These are phyloP conservation scores for Meteorus sp. DNA, from an alignment of 1,140 invertebrate species.

Conservation along the genomic window DNA sequence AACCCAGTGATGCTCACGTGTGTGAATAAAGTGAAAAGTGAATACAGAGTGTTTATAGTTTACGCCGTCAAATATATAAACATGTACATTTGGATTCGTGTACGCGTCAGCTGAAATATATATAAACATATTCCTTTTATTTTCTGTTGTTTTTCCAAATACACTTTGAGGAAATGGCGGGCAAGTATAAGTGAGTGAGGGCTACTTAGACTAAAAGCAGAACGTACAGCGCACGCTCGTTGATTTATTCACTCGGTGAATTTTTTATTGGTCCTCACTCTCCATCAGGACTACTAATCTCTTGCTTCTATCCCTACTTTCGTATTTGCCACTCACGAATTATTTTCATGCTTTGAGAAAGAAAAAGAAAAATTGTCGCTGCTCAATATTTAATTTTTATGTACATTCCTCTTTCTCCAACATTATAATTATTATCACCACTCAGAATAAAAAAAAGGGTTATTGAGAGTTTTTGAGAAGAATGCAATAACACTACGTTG, in stretches of 20 bases:
- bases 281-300: slow-evolving; percentile 6
- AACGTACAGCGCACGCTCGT: slow-evolving; percentile 34
- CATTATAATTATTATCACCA: too few species aligned
- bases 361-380: too few species aligned
- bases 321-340: too few species aligned
- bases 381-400: too few species aligned
- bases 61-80: not conserved
- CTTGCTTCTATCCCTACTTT: not conserved
- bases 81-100: not conserved
- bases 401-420: too few species aligned
- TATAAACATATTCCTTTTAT: not conserved
- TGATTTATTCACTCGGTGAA: slow-evolving; percentile 55
- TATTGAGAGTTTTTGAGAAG: slow-evolving; percentile 49
- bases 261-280: slow-evolving; percentile 42
- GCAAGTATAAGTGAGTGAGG: slow-evolving; percentile 19
- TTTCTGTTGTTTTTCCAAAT: slow-evolving; percentile 8
- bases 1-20: slow-evolving; percentile 14
- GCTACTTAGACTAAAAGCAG: slow-evolving; percentile 44
- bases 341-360: too few species aligned
- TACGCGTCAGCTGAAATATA: not conserved
- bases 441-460: too few species aligned
- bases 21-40: slow-evolving; percentile 14
- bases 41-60: slow-evolving; percentile 13
- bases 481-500: slow-evolving; percentile 50
- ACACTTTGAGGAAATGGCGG: slow-evolving; percentile 18